Evolutionary conservation across 64 coral and sea anemone species (phyloP).

Genomic region (Acropora yongei): DNA sequence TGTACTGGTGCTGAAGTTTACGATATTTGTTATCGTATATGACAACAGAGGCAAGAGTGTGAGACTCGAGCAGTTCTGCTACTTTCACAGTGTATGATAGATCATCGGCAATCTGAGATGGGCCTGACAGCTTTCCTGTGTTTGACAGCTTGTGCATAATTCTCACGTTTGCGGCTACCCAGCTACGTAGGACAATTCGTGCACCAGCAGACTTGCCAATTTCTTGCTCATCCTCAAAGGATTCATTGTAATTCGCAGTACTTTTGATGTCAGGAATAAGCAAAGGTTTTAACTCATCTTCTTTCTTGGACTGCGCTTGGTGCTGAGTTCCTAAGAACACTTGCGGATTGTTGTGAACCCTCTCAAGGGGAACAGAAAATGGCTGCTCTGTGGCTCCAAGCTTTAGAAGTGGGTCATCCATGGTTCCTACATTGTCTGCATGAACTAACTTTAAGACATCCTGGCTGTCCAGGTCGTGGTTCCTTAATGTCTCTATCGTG

Average conservation of each 20-base stretch:
- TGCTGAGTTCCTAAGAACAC: slow-evolving; percentile 29
- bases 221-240: slow-evolving; percentile 34
- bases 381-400: background rate
- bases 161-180: background rate
- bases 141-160: slow-evolving; percentile 30
- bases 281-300: slow-evolving; percentile 17
- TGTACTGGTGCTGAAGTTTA: slow-evolving; percentile 28
- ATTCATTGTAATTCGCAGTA: background rate
- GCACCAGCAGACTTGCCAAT: slow-evolving; percentile 13
- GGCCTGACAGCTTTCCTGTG: slow-evolving; percentile 1
- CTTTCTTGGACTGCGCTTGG: slow-evolving; percentile 2
- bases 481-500: background rate
- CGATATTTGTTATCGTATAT: slow-evolving; percentile 7
- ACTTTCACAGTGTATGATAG: too few relatives aligned
- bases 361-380: background rate
- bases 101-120: background rate
- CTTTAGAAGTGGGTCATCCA: slow-evolving; percentile 3
- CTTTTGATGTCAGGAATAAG: slow-evolving; percentile 18
- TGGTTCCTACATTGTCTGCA: background rate
- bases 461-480: slow-evolving; percentile 18
- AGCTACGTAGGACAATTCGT: slow-evolving; percentile 11
- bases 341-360: slow-evolving; percentile 30
- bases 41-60: slow-evolving; percentile 12
- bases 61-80: background rate
- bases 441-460: slow-evolving; percentile 26